Base-by-base conservation (phyloP, 2,113 vertebrate species). In the Antennarius striatus region DNA sequence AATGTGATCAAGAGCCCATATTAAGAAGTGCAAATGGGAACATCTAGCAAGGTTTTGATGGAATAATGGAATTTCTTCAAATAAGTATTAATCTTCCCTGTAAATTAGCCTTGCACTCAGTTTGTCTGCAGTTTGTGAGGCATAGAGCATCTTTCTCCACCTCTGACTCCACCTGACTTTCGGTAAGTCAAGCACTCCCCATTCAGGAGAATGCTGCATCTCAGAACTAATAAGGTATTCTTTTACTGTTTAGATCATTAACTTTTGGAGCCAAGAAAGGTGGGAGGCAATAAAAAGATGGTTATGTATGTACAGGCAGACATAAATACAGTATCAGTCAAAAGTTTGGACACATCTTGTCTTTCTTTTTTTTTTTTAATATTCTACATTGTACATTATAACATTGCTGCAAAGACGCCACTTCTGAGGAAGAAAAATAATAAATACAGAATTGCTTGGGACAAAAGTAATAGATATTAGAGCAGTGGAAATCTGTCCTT, bases 211-310 rank as follows among this genome's bases (percentile, higher is more conserved):
- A 36, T 62, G 75, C 15, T 14, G 42, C 57, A 72, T 80, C 71
- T 12, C 59, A 54, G 57, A 46, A 53, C 65, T 32, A 36, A 36
- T 36, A 7, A 36, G 32, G 13, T 14, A 49, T 72, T 84, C 68
- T 87, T 83, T 71, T 32, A 69, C 51, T 63, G 65, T 67, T 71
- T 30, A 73, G 80, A 81, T 88, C 17, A 36, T 54, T 84, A 63
- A 55, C 70, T 48, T 73, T 81, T 75, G 36, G 51, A 69, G 76
- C 68, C 81, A 48, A 76, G 40, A 57, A 60, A 55, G 55, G 54
- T 45, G 55, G 53, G 28, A 61, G 54, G 8, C 14, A 6, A 16
- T 43, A 73, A 52, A 73, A 12, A 45, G 6, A 30, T 39, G 59
- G 46, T 46, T 17, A 13, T 11, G 58, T 22, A 22, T 22, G 22